Conservation (phyloP, 2,888 invertebrate genomes). For the Erynnis tages region DNA sequence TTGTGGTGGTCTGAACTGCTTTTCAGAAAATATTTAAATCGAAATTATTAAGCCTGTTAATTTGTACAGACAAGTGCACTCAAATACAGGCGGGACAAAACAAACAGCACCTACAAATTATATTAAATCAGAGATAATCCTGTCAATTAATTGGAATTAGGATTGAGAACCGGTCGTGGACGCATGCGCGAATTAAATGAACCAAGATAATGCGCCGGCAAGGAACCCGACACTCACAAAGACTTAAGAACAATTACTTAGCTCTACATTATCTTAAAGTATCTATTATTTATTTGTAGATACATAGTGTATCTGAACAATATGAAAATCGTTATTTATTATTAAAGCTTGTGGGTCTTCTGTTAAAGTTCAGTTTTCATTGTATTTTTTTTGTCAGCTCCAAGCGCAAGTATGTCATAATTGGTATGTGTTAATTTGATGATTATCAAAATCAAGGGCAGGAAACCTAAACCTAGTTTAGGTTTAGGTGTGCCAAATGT, state of each 20-base stretch:
- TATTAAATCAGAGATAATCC: conserved; percentile 80
- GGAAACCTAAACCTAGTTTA: too few relatives aligned
- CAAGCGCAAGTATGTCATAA: too few relatives aligned
- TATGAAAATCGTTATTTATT: too few relatives aligned
- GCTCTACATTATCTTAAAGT: background rate
- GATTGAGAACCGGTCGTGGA: conserved; percentile 71
- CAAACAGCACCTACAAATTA: conserved; percentile 73
- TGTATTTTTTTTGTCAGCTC: too few relatives aligned
- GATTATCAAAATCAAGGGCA: too few relatives aligned
- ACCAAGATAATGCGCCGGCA: conserved; percentile 48
- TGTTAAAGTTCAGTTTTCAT: too few relatives aligned
- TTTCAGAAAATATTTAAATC: conserved; percentile 19
- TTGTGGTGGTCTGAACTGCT: conserved; percentile 1
- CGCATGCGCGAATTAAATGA: conserved; percentile 70
- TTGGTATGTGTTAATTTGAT: too few relatives aligned
- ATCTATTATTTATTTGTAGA: background rate
- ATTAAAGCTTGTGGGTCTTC: too few relatives aligned
- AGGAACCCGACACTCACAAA: conserved; percentile 20
- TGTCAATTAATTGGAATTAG: conserved; percentile 80
- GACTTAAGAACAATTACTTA: conserved; percentile 9
- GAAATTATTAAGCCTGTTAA: conserved; percentile 37
- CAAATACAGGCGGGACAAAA: conserved; percentile 61
- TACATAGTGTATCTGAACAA: too few relatives aligned
- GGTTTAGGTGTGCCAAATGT: too few relatives aligned
- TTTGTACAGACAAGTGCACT: conserved; percentile 46